Evolutionary conservation across 1,140 invertebrate genomes (phyloP).

Genomic region (Diorhabda elongata): DNA sequence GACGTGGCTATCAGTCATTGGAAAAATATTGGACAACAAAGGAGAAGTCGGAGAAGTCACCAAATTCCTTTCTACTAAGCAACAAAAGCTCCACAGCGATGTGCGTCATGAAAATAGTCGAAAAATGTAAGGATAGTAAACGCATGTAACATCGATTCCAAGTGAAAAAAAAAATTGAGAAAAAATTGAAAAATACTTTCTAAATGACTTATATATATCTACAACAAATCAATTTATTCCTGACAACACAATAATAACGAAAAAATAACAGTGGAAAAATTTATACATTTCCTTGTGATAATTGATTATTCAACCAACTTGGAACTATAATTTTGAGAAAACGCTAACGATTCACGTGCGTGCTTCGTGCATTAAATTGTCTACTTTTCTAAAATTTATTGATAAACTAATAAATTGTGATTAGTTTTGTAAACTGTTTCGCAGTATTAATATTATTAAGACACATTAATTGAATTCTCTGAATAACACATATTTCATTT

Average conservation of each 20-base stretch:
- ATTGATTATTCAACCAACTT: background rate
- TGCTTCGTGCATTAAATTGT: background rate
- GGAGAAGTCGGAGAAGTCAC: no score
- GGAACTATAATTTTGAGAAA: background rate
- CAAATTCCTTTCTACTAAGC: no score
- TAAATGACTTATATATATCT: no score
- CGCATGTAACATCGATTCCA: no score
- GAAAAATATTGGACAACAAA: no score
- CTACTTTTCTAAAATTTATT: background rate
- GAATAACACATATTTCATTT: background rate
- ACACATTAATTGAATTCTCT: background rate
- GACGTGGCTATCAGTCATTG: no score
- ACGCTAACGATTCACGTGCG: background rate
- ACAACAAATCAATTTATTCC: no score
- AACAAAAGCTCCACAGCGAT: no score
- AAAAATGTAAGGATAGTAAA: no score
- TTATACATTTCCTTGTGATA: background rate
- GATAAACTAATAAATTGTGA: background rate
- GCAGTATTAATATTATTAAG: background rate
- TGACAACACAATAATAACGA: background rate
- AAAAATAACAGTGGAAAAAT: background rate
- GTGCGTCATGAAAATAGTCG: no score
- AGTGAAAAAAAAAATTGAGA: no score
- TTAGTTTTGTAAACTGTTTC: background rate
- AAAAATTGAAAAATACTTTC: no score